Evolutionary conservation across 2,797 vertebrate genomes (phyloP).

Genomic region (Streptopelia turtur): DNA sequence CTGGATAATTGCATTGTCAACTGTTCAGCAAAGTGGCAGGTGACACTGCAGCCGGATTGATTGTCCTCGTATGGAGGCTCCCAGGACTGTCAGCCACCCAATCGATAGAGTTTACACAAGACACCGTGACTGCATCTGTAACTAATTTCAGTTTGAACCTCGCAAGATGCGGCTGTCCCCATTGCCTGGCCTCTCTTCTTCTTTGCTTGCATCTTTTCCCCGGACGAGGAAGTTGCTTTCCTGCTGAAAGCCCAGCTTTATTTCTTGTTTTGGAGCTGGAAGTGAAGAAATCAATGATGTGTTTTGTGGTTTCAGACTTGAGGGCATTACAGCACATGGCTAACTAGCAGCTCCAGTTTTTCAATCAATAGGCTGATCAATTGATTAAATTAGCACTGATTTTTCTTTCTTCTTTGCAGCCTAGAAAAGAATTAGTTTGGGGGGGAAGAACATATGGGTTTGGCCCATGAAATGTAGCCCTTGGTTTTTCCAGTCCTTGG

Average conservation of each 20-base stretch:
- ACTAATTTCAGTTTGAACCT: constrained; percentile 85
- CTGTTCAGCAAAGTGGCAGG: constrained; percentile 87
- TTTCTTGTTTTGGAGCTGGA: constrained; percentile 67
- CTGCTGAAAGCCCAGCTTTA: not conserved
- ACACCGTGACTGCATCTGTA: constrained; percentile 84
- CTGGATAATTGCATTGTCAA: constrained; percentile 89
- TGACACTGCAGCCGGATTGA: constrained; percentile 84
- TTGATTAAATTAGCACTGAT: constrained; percentile 90
- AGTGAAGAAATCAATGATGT: constrained; percentile 75
- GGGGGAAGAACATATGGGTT: constrained; percentile 15
- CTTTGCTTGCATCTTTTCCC: constrained; percentile 22
- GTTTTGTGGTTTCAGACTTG: constrained; percentile 79
- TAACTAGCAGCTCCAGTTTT: constrained; percentile 80
- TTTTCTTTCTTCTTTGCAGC: constrained; percentile 75
- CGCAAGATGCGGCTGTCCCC: constrained; percentile 63
- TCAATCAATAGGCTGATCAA: constrained; percentile 86
- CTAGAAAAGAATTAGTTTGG: constrained; percentile 78
- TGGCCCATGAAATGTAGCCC: constrained; percentile 74
- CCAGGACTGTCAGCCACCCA: constrained; percentile 83
- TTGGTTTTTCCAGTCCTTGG: constrained; percentile 71
- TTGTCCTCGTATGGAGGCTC: constrained; percentile 77
- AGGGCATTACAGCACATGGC: constrained; percentile 76
- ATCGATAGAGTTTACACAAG: constrained; percentile 88
- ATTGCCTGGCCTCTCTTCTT: constrained; percentile 48
- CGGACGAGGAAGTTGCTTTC: constrained; percentile 26